phyloP scores from a whole-genome alignment of 1,140 invertebrate species.

The Zaprionus tsacasi region DNA sequence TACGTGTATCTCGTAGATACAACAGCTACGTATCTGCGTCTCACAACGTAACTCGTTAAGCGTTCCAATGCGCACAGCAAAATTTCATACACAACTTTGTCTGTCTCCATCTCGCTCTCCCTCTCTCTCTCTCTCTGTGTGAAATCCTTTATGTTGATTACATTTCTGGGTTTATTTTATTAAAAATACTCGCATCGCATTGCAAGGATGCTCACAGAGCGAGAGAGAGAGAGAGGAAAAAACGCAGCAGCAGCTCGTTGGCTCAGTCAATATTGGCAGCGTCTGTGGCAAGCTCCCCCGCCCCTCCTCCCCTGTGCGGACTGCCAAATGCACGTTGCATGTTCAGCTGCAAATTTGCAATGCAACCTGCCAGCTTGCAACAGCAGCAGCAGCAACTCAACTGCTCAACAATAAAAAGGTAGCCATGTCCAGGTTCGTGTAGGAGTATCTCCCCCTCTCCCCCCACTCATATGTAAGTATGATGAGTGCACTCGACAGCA shows the following conservation, averaged over 20 bases:
- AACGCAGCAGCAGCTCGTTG: constrained; percentile 44
- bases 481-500: constrained; percentile 79
- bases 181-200: constrained; percentile 79
- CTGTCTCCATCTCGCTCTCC: neutral
- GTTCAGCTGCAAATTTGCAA: constrained; percentile 75
- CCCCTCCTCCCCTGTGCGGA: constrained; percentile 45
- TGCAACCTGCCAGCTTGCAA: constrained; percentile 64
- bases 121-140: constrained; percentile 46
- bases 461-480: constrained; percentile 58
- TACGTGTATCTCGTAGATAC: constrained; percentile 52
- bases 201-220: constrained; percentile 65
- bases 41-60: constrained; percentile 71
- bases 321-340: constrained; percentile 81
- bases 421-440: constrained; percentile 26
- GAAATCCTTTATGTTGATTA: constrained; percentile 84
- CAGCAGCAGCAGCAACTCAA: constrained; percentile 23
- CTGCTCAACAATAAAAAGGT: constrained; percentile 65
- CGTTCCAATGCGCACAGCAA: constrained; percentile 57
- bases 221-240: constrained; percentile 23
- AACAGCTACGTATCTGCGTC: constrained; percentile 4
- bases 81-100: constrained; percentile 24
- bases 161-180: constrained; percentile 84
- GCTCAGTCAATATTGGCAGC: constrained; percentile 79
- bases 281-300: constrained; percentile 58
- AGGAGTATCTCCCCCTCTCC: constrained; percentile 11